Conservation (phyloP, 2,797 vertebrate genomes). For the Mormyrops boulengeri region DNA sequence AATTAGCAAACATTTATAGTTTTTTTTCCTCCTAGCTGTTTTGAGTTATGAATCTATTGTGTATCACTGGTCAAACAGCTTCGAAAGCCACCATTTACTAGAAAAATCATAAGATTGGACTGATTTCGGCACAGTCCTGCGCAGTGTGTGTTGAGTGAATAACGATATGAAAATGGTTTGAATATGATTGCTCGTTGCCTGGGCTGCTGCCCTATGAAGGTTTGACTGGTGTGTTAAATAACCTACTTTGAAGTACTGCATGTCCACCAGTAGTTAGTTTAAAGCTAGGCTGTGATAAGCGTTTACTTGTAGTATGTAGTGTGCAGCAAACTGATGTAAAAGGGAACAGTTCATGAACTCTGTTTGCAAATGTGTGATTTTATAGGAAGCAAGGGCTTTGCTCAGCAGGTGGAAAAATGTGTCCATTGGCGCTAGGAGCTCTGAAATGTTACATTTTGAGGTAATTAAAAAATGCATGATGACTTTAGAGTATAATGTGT, state of each 20-base stretch:
- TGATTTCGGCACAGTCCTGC: not conserved
- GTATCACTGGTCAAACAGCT: not conserved
- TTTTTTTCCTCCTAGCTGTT: not conserved
- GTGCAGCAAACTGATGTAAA: not conserved
- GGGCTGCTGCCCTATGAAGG: not conserved
- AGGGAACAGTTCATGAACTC: not conserved
- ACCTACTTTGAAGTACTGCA: not conserved
- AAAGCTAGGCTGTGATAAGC: not conserved
- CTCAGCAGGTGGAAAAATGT: constrained; percentile 8
- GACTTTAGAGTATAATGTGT: not conserved
- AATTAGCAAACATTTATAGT: not conserved
- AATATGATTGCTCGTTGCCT: not conserved
- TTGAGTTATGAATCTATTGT: not conserved
- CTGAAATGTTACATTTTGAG: not conserved
- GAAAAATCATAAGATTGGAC: not conserved
- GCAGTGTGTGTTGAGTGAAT: not conserved
- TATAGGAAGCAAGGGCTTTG: not conserved
- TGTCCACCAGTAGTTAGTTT: not conserved
- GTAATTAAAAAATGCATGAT: constrained; percentile 1
- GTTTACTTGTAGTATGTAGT: not conserved
- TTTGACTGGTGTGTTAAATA: not conserved
- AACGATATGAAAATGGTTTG: not conserved
- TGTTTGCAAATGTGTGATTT: constrained; percentile 8
- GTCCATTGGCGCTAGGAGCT: not conserved
- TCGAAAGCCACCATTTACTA: not conserved